Conservation (phyloP, 2,113 vertebrate species). For the Zingel zingel region DNA sequence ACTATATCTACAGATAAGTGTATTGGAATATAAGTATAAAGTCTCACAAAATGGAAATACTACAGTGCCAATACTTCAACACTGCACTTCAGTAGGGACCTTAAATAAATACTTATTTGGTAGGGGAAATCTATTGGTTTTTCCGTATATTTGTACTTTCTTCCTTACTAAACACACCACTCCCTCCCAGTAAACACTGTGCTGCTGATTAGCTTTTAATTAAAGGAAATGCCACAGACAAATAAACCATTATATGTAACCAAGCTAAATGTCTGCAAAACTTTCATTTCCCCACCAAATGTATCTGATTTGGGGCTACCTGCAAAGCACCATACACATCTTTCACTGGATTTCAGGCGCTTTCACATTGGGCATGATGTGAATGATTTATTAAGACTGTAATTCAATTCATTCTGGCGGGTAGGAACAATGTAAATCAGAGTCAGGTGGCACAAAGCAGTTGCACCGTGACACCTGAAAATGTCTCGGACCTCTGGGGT, state of each 20-base stretch:
- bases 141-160: background rate
- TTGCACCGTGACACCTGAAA: conserved; percentile 20
- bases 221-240: background rate
- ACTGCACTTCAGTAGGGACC: background rate
- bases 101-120: background rate
- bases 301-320: background rate
- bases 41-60: background rate
- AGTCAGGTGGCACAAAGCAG: conserved; percentile 18
- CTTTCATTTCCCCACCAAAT: background rate
- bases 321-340: background rate
- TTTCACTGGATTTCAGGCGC: background rate
- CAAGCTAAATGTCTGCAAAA: background rate
- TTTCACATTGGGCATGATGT: background rate
- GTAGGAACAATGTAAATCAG: conserved; percentile 38
- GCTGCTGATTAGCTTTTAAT: conserved; percentile 7
- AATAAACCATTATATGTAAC: conserved; percentile 1
- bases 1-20: background rate
- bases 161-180: background rate
- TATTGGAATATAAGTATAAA: background rate
- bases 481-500: background rate
- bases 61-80: background rate
- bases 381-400: background rate
- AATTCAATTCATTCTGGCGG: conserved; percentile 17
- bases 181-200: background rate
- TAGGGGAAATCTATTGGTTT: background rate